Conservation (phyloP, 2,797 vertebrate genomes). For the Triplophysa bombifrons region DNA sequence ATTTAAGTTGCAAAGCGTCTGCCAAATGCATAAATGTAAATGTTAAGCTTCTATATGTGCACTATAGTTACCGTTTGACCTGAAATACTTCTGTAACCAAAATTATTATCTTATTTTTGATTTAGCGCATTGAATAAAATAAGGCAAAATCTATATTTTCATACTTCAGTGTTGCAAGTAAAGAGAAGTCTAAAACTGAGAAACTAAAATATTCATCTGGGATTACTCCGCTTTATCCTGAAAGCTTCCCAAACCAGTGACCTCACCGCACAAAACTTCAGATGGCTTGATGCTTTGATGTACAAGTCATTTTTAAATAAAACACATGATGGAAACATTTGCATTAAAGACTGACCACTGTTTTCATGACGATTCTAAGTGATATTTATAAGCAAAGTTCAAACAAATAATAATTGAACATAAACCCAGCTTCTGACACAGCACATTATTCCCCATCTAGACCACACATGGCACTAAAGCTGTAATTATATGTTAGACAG, state of each 20-base stretch:
- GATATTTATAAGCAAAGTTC: background rate
- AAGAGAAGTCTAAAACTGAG: background rate
- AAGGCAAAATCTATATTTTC: background rate
- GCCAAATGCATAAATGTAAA: no score
- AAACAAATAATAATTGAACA: background rate
- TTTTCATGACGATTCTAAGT: background rate
- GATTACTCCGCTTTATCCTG: conserved; percentile 35
- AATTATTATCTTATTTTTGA: background rate
- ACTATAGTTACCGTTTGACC: no score
- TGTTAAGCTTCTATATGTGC: no score
- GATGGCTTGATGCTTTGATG: conserved; percentile 9
- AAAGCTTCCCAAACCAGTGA: conserved; percentile 33
- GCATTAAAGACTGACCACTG: background rate
- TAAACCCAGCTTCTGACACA: conserved; percentile 5
- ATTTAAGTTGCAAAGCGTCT: no score
- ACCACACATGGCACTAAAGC: conserved; percentile 22
- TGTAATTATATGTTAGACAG: conserved; percentile 27
- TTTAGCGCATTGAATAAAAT: no score
- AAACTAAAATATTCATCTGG: conserved; percentile 15
- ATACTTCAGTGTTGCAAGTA: background rate
- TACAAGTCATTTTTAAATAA: background rate
- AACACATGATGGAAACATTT: background rate
- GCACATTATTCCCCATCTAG: conserved; percentile 1
- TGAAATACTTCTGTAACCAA: no score
- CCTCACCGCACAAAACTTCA: conserved; percentile 7